A percentile compares a stretch with the other conserved stretches of the same genome.
Evolutionary conservation across 2,113 vertebrate genomes (phyloP).

Genomic region (Malurus alboscapulatus): DNA sequence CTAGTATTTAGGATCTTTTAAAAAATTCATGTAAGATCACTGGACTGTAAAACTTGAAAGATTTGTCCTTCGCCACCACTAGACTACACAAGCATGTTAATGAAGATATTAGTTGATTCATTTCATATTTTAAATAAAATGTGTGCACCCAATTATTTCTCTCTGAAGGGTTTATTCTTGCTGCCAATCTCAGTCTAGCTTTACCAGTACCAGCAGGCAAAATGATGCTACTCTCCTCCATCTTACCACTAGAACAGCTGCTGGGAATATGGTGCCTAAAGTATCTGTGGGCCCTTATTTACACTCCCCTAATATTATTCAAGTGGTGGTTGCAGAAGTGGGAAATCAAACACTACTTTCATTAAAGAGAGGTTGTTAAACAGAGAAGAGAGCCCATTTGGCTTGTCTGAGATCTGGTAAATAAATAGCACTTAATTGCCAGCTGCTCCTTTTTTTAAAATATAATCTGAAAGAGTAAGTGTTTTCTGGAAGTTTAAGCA

Average conservation of each 20-base stretch:
- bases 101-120: neutral
- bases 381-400: conserved; percentile 16
- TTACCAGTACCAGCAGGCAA: neutral
- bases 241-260: neutral
- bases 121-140: neutral
- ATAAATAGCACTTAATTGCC: conserved; percentile 34
- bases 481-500: neutral
- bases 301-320: neutral
- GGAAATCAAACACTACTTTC: conserved; percentile 15
- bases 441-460: neutral
- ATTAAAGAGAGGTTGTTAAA: conserved; percentile 16
- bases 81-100: neutral
- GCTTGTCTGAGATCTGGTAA: conserved; percentile 18
- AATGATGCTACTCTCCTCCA: neutral
- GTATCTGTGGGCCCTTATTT: neutral
- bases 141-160: neutral
- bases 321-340: neutral
- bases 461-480: neutral
- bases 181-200: neutral
- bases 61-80: neutral
- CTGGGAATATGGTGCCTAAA: neutral
- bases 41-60: neutral
- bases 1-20: neutral
- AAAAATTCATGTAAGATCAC: neutral
- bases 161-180: neutral